Percentiles rank a stretch among this genome's conserved stretches.
These are phyloP conservation scores for Pontoporia blainvillei DNA, from an alignment of 2,113 vertebrate species.

Conservation along the genomic window DNA sequence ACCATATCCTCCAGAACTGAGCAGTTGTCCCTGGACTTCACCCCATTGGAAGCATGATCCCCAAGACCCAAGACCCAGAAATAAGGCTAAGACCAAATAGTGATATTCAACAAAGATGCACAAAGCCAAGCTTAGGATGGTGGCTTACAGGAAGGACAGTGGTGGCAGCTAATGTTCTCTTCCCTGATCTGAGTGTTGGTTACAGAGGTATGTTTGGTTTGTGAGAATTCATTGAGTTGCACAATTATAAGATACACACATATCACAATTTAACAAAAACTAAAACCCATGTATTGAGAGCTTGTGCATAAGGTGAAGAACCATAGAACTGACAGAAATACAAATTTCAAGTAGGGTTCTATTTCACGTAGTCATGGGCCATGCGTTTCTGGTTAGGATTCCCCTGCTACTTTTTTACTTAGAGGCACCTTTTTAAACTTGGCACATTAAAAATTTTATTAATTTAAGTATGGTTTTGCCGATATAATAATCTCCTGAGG, in stretches of 20 bases:
- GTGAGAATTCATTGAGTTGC: background rate
- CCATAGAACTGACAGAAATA: background rate
- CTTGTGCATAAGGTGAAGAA: background rate
- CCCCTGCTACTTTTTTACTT: background rate
- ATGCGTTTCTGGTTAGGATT: background rate
- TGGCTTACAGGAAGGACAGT: background rate
- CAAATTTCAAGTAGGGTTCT: background rate
- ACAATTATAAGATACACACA: background rate
- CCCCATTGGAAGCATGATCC: background rate
- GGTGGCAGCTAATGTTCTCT: background rate
- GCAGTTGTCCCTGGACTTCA: background rate
- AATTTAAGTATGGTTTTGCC: background rate
- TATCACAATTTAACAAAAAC: background rate
- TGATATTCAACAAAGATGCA: background rate
- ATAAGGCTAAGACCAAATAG: background rate
- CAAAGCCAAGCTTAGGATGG: background rate
- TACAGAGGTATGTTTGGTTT: background rate
- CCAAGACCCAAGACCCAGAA: background rate
- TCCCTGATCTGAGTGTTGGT: background rate
- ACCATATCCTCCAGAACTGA: background rate
- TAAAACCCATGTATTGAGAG: background rate
- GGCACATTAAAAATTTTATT: background rate
- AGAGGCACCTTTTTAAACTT: background rate
- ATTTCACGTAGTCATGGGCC: background rate
- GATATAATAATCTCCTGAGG: background rate